phyloP scores from a whole-genome alignment of 2,888 invertebrate genomes.

The Papilio demoleus region DNA sequence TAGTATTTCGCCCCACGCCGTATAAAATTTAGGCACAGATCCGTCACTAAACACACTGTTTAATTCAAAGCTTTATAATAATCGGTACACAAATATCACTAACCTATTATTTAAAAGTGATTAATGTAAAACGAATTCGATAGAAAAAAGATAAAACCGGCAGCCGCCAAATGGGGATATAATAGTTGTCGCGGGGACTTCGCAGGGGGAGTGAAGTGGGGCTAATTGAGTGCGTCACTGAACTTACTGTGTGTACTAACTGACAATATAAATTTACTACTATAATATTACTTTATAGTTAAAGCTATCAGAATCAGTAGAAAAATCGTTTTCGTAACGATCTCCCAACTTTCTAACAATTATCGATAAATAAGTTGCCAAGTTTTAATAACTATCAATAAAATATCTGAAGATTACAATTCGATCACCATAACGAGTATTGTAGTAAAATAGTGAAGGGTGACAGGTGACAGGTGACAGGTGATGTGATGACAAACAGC shows the following conservation, averaged over 20 bases:
- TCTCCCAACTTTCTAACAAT: no score
- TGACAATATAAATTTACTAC: no score
- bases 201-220: background rate
- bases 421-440: background rate
- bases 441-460: background rate
- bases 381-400: no score
- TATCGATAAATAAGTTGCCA: no score
- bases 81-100: background rate
- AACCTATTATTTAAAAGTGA: conserved; percentile 34
- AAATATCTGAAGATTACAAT: no score
- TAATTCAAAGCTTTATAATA: conserved; percentile 20
- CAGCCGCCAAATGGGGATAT: conserved; percentile 26
- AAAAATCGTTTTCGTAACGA: no score
- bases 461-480: conserved; percentile 21
- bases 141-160: conserved; percentile 30
- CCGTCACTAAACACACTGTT: background rate
- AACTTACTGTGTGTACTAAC: no score
- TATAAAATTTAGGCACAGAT: background rate
- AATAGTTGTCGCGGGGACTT: conserved; percentile 16
- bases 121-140: conserved; percentile 22
- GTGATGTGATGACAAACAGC: conserved; percentile 8
- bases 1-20: no score
- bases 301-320: no score
- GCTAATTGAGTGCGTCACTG: background rate
- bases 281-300: no score